phyloP scores from a whole-genome alignment of 2,113 vertebrate genomes.

The Coturnix japonica region DNA sequence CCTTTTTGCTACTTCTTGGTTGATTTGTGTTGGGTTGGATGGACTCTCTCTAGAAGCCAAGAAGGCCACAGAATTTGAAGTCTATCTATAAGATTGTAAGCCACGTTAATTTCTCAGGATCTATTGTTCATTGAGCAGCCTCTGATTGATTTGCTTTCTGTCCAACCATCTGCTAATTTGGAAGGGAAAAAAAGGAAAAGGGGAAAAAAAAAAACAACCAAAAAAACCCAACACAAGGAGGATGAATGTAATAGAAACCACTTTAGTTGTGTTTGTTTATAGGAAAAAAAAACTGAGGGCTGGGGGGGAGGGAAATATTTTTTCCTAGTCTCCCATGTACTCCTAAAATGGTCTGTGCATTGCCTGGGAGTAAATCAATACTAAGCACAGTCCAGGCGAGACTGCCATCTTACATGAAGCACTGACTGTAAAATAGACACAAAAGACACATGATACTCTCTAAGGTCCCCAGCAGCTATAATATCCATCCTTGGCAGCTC shows the following conservation, averaged over 20 bases:
- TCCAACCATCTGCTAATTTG: not conserved
- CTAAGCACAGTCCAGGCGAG: constrained; percentile 74
- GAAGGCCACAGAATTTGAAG: not conserved
- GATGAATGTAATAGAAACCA: not conserved
- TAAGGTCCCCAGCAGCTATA: constrained; percentile 86
- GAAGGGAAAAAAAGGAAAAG: not conserved
- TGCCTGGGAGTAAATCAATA: constrained; percentile 81
- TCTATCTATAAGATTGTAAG: not conserved
- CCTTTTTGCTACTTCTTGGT: not conserved
- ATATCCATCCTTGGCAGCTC: constrained; percentile 90
- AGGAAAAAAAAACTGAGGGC: not conserved
- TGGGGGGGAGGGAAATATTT: not conserved
- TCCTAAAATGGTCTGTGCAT: constrained; percentile 70
- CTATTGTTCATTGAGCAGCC: not conserved
- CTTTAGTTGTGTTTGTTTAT: constrained; percentile 25
- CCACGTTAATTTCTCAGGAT: not conserved
- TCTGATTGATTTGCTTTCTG: not conserved
- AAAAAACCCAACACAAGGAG: not conserved
- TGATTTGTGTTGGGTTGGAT: not conserved
- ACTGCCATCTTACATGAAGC: constrained; percentile 84
- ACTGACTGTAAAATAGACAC: constrained; percentile 84
- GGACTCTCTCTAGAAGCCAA: not conserved
- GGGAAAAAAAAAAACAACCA: not conserved
- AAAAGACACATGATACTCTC: constrained; percentile 83
- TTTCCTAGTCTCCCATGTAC: constrained; percentile 46